A percentile compares a stretch with the other conserved stretches of the same genome.
Conservation (phyloP, 1,140 invertebrate genomes). For the Danaus plexippus region DNA sequence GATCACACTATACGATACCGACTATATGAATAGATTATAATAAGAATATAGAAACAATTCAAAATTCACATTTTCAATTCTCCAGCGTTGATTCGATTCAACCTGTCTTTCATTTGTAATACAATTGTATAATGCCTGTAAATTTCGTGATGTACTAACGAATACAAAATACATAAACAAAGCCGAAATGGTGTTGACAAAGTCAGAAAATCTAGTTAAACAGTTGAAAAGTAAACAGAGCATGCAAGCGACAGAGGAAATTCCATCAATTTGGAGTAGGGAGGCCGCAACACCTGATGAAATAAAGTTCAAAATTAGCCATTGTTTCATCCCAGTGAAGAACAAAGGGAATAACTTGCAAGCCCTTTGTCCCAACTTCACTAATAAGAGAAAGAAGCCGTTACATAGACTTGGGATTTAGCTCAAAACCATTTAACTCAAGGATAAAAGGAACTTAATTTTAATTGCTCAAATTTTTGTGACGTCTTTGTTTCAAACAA, state of each 20-base stretch:
- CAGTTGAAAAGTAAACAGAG: background rate
- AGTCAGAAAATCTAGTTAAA: no score
- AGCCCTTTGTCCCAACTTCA: slow-evolving; percentile 45
- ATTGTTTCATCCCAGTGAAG: slow-evolving; percentile 41
- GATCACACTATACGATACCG: no score
- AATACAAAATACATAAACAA: slow-evolving; percentile 3
- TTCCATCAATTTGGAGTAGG: slow-evolving; percentile 23
- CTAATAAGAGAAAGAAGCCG: slow-evolving; percentile 25
- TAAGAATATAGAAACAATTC: no score
- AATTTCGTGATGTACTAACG: background rate
- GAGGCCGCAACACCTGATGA: slow-evolving; percentile 32
- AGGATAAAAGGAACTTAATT: no score
- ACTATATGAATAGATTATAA: no score
- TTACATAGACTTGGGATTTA: slow-evolving; percentile 5
- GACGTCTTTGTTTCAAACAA: no score
- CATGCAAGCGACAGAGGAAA: slow-evolving; percentile 11
- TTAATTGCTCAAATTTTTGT: no score
- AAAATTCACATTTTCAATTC: no score
- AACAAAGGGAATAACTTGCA: slow-evolving; percentile 44
- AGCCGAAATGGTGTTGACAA: background rate
- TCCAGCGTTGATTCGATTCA: no score
- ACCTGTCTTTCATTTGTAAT: no score
- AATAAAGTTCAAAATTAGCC: slow-evolving; percentile 37
- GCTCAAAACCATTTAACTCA: no score
- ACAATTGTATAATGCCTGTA: no score